Evolutionary conservation across 2,113 vertebrate genomes (phyloP).

Genomic region (Spea multiplicata): DNA sequence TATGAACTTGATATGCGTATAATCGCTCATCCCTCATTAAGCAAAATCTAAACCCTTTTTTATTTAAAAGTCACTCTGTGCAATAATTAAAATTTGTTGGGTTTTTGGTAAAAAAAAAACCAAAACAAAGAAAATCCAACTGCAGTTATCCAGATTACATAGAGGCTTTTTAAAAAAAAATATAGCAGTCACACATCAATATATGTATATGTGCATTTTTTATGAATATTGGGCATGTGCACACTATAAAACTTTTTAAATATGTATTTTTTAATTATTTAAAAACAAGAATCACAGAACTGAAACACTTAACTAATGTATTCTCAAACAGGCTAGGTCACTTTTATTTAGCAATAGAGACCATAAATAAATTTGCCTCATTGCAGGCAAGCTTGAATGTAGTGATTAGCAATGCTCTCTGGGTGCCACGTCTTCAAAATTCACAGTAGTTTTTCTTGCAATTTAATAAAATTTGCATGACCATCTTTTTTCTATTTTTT

Average conservation of each 20-base stretch:
- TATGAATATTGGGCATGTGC: slow-evolving; percentile 33
- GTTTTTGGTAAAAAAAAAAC: not conserved
- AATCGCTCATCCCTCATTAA: slow-evolving; percentile 55
- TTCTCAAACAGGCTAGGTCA: slow-evolving; percentile 20
- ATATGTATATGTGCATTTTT: slow-evolving; percentile 30
- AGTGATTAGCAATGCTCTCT: slow-evolving; percentile 17
- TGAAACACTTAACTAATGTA: slow-evolving; percentile 25
- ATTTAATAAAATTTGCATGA: not conserved
- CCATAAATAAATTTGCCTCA: not conserved
- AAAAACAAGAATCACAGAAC: not conserved
- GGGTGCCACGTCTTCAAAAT: not conserved
- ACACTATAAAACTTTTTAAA: slow-evolving; percentile 33
- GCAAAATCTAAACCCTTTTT: slow-evolving; percentile 46
- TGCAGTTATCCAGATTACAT: not conserved
- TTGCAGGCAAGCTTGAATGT: not conserved
- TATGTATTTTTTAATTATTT: slow-evolving; percentile 6
- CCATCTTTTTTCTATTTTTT: not conserved
- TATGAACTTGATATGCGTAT: slow-evolving; percentile 49
- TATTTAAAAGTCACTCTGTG: slow-evolving; percentile 54
- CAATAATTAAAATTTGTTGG: slow-evolving; percentile 49
- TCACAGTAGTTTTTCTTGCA: not conserved
- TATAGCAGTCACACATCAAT: slow-evolving; percentile 38
- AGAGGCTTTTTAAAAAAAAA: slow-evolving; percentile 12
- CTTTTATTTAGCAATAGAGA: not conserved
- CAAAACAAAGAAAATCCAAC: not conserved